Conservation (phyloP, 1,140 invertebrate species). For the Triops cancriformis region DNA sequence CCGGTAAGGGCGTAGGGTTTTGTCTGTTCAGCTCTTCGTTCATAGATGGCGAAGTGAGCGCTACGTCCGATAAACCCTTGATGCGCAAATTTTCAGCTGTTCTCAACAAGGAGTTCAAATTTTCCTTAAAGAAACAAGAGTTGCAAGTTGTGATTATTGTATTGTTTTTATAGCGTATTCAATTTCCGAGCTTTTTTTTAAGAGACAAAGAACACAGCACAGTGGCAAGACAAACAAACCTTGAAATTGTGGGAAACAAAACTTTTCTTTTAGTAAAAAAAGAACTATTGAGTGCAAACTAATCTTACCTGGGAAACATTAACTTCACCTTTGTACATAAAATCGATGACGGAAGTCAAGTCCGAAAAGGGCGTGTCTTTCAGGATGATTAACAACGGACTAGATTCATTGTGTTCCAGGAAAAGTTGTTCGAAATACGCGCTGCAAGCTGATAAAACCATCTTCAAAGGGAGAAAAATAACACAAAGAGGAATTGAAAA, state of each 20-base stretch:
- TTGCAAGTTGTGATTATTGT: no score
- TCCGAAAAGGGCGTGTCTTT: constrained; percentile 75
- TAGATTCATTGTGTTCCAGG: constrained; percentile 67
- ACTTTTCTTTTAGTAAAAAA: background rate
- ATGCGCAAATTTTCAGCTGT: constrained; percentile 84
- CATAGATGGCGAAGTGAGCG: constrained; percentile 40
- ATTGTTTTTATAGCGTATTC: no score
- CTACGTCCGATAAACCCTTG: constrained; percentile 81
- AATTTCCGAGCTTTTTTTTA: constrained; percentile 14
- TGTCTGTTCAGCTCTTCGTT: constrained; percentile 42
- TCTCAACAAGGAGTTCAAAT: constrained; percentile 73
- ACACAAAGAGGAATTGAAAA: background rate
- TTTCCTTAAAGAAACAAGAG: constrained; percentile 48
- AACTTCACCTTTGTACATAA: constrained; percentile 93
- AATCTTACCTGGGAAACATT: constrained; percentile 81
- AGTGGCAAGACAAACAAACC: background rate
- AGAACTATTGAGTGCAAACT: no score
- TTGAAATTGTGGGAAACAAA: background rate
- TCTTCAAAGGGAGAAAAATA: constrained; percentile 47
- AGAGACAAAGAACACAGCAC: background rate
- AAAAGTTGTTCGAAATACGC: constrained; percentile 81
- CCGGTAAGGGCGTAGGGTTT: constrained; percentile 27
- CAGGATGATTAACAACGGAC: constrained; percentile 63
- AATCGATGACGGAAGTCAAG: constrained; percentile 77
- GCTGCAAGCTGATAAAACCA: constrained; percentile 67